phyloP scores from a whole-genome alignment of 2,113 vertebrate genomes.

The Tretioscincus oriximinensis region DNA sequence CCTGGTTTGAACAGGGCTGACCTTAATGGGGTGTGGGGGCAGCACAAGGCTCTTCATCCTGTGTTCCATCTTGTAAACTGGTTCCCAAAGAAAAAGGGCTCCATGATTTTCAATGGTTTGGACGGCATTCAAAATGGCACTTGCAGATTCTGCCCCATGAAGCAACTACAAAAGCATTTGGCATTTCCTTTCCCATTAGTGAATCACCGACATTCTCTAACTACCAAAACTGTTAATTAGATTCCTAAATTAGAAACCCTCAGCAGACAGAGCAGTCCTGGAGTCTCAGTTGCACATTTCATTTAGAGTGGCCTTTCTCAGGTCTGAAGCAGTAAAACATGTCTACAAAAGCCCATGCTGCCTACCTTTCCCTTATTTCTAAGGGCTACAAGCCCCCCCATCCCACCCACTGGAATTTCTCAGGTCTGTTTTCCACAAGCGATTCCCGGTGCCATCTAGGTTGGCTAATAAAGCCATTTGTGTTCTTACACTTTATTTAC shows the following conservation, averaged over 20 bases:
- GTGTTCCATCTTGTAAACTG: no score
- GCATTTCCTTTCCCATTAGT: not conserved
- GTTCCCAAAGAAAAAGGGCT: no score
- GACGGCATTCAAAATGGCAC: no score
- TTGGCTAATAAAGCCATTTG: not conserved
- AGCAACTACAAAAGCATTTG: not conserved
- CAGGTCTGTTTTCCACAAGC: not conserved
- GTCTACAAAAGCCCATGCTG: no score
- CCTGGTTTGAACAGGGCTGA: no score
- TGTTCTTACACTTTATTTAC: not conserved
- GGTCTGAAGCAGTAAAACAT: no score
- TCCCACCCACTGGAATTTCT: no score
- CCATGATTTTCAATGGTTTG: no score
- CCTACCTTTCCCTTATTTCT: no score
- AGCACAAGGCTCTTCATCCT: no score
- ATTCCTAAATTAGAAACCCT: not conserved
- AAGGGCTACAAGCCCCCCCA: no score
- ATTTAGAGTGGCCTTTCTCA: not conserved
- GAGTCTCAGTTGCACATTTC: not conserved
- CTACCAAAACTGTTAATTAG: not conserved
- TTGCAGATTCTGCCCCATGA: not conserved
- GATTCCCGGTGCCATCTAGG: not conserved
- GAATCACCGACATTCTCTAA: not conserved
- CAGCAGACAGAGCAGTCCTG: not conserved
- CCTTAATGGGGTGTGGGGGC: no score